Evolutionary conservation across 2,888 invertebrate species (phyloP).

Genomic region (Protophormia terraenovae): DNA sequence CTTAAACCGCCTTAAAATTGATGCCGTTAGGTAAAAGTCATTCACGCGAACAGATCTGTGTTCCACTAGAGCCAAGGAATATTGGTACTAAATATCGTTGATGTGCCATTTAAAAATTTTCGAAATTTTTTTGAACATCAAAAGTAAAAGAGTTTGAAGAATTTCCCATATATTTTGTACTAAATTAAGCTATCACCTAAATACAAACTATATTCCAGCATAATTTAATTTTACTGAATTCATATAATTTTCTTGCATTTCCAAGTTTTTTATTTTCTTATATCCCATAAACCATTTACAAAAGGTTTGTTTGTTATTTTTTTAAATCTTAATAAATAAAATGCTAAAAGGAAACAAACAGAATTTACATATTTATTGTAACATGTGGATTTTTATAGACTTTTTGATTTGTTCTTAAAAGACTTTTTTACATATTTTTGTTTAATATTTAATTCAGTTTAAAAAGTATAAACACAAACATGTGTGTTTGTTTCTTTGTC

Average conservation of each 20-base stretch:
- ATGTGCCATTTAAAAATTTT: no score
- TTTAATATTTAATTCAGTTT: not conserved
- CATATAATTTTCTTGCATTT: not conserved
- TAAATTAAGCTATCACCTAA: not conserved
- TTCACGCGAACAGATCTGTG: no score
- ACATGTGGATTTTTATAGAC: slow-evolving; percentile 14
- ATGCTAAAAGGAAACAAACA: not conserved
- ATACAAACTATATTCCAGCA: not conserved
- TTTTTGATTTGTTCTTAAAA: not conserved
- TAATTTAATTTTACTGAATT: not conserved
- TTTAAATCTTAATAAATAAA: not conserved
- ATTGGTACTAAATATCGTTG: no score
- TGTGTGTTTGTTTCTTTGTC: not conserved
- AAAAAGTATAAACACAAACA: not conserved
- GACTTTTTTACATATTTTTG: not conserved
- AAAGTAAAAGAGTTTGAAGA: no score
- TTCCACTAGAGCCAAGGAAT: no score
- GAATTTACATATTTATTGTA: slow-evolving; percentile 7
- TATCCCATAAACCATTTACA: not conserved
- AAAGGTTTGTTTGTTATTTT: not conserved
- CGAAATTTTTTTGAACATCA: no score
- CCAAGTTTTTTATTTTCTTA: not conserved
- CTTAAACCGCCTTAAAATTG: no score
- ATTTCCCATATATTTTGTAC: no score
- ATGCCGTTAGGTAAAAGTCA: no score